Conservation (phyloP, 2,797 vertebrate species). For the Sebastes kiyomatsui region DNA sequence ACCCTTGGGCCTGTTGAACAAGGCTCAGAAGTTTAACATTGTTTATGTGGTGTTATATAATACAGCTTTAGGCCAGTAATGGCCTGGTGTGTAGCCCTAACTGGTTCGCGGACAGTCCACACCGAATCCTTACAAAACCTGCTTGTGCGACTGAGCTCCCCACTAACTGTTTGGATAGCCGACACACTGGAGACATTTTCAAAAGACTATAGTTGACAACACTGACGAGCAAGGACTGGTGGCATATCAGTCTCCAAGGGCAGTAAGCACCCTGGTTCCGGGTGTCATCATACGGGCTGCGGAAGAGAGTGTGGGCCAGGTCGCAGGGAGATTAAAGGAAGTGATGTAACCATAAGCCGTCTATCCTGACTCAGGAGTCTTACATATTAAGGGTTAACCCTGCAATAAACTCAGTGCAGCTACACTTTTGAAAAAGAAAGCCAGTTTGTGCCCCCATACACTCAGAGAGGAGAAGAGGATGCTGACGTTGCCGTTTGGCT, state of each 20-base stretch:
- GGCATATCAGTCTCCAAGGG: not conserved
- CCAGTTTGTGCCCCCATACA: constrained; percentile 22
- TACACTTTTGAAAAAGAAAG: constrained; percentile 16
- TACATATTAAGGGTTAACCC: constrained; percentile 68
- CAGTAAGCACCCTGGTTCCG: constrained; percentile 29
- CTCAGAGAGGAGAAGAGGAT: constrained; percentile 37
- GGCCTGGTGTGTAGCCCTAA: constrained; percentile 5
- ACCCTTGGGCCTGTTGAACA: constrained; percentile 9
- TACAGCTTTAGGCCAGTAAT: constrained; percentile 31
- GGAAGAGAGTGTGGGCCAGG: constrained; percentile 31
- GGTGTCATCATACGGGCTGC: constrained; percentile 16
- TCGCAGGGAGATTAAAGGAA: constrained; percentile 65
- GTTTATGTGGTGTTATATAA: constrained; percentile 56
- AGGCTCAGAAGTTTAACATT: constrained; percentile 38
- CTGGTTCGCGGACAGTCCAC: constrained; percentile 27
- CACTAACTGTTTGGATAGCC: constrained; percentile 39
- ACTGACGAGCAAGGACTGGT: constrained; percentile 7
- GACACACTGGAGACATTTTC: constrained; percentile 34
- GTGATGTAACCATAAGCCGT: constrained; percentile 67
- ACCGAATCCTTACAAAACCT: constrained; percentile 35
- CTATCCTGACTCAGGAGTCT: constrained; percentile 33
- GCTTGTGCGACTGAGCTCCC: constrained; percentile 33
- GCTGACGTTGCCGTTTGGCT: constrained; percentile 76
- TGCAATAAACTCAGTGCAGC: constrained; percentile 39
- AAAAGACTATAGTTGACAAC: constrained; percentile 22